These are phyloP conservation scores for Porphyrio hochstetteri DNA, from an alignment of 2,113 vertebrate species.

Conservation along the genomic window DNA sequence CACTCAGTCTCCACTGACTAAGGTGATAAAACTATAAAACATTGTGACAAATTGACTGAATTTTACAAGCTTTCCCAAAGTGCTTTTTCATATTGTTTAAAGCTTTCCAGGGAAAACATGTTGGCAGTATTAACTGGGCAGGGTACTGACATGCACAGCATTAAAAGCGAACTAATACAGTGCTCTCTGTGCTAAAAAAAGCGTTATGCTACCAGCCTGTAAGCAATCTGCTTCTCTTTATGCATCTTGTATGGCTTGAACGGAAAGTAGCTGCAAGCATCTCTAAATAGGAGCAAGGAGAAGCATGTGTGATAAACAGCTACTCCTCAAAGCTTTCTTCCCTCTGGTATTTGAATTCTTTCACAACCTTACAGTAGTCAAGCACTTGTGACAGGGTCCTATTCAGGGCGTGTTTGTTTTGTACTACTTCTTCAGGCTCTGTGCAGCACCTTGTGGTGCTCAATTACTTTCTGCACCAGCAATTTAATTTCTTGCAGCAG, in stretches of 20 bases:
- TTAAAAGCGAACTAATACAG: slow-evolving; percentile 40
- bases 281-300: slow-evolving; percentile 40
- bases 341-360: slow-evolving; percentile 18
- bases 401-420: background rate
- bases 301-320: slow-evolving; percentile 43
- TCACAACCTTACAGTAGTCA: background rate
- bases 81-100: slow-evolving; percentile 52
- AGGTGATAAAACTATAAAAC: slow-evolving; percentile 54
- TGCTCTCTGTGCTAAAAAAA: slow-evolving; percentile 20
- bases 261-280: slow-evolving; percentile 18
- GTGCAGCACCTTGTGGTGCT: background rate
- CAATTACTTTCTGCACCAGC: background rate
- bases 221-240: slow-evolving; percentile 51
- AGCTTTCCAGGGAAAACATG: slow-evolving; percentile 49
- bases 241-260: slow-evolving; percentile 17
- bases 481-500: background rate
- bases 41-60: slow-evolving; percentile 47
- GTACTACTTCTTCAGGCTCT: background rate
- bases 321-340: slow-evolving; percentile 36
- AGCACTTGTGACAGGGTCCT: background rate
- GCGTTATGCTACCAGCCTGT: background rate
- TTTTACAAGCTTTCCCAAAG: slow-evolving; percentile 59
- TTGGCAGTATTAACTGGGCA: slow-evolving; percentile 40
- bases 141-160: slow-evolving; percentile 24
- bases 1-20: background rate